phyloP scores from a whole-genome alignment of 2,113 vertebrate species.

The Ranitomeya variabilis region DNA sequence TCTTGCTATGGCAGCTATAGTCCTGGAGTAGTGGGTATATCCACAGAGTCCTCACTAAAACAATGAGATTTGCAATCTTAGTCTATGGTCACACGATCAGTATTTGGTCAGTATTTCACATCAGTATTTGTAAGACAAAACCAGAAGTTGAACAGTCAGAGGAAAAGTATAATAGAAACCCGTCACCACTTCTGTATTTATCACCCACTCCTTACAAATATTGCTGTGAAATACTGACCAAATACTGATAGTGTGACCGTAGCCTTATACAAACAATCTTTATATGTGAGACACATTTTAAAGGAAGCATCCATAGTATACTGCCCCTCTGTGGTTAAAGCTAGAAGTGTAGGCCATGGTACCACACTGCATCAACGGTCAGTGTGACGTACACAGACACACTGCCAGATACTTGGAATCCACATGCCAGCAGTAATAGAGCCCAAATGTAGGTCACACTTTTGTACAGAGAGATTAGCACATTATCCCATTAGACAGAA shows the following conservation, averaged over 20 bases:
- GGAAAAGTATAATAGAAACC: too few species aligned
- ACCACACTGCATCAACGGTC: neutral
- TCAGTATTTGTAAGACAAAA: too few species aligned
- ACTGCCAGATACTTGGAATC: neutral
- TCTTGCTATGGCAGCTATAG: neutral
- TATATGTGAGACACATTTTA: neutral
- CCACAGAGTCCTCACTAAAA: neutral
- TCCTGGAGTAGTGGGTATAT: neutral
- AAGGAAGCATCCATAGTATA: neutral
- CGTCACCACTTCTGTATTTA: too few species aligned
- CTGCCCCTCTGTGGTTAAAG: neutral
- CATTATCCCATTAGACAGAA: conserved; percentile 2
- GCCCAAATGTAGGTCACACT: neutral
- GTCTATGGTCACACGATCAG: too few species aligned
- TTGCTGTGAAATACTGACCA: too few species aligned
- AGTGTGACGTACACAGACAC: neutral
- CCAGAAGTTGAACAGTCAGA: too few species aligned
- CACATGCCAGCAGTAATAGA: neutral
- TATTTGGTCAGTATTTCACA: too few species aligned
- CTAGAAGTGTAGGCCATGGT: neutral
- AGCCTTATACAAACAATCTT: neutral
- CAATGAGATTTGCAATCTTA: neutral
- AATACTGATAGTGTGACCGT: too few species aligned
- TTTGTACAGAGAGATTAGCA: neutral
- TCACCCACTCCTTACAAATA: too few species aligned